Conservation (phyloP, 2,888 invertebrate species). For the Amblyteles armatorius region DNA sequence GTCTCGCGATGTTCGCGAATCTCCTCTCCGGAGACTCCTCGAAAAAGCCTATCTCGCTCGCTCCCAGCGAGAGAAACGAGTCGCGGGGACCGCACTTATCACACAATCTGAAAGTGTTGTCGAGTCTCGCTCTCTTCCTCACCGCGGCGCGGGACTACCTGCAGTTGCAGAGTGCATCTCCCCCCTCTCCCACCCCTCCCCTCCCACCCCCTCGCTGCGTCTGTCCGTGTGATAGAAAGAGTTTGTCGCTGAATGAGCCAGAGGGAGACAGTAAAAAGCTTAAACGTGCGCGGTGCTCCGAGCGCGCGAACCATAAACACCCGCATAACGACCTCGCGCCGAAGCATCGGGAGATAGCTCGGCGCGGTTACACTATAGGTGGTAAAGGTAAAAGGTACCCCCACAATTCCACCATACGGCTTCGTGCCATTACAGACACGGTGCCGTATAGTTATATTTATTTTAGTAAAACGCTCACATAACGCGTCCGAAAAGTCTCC, state of each 20-base stretch:
- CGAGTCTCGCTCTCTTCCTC: conserved; percentile 34
- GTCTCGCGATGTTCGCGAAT: conserved; percentile 69
- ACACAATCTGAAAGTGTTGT: conserved; percentile 77
- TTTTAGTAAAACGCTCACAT: not conserved
- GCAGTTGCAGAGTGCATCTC: conserved; percentile 60
- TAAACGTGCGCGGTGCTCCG: conserved; percentile 56
- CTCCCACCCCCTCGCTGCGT: not conserved
- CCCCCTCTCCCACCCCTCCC: not conserved
- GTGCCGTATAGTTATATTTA: conserved; percentile 10
- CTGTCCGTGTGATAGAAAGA: conserved; percentile 44
- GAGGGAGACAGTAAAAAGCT: conserved; percentile 46
- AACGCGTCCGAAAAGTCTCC: conserved; percentile 20
- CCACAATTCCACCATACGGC: conserved; percentile 29
- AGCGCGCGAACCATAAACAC: conserved; percentile 78
- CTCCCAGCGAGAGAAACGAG: conserved; percentile 14
- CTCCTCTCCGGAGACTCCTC: conserved; percentile 45
- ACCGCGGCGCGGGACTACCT: conserved; percentile 55
- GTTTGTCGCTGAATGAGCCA: conserved; percentile 44
- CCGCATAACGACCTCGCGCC: conserved; percentile 77
- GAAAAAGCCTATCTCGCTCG: conserved; percentile 35
- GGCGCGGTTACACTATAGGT: conserved; percentile 54
- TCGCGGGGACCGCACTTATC: conserved; percentile 76
- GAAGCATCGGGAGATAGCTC: conserved; percentile 62
- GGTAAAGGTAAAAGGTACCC: conserved; percentile 59
- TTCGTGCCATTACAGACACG: conserved; percentile 2